Evolutionary conservation across 2,888 invertebrate species (phyloP), one percentile per base, ranked within the genome.

Genomic region (Amblyteles armatorius): DNA sequence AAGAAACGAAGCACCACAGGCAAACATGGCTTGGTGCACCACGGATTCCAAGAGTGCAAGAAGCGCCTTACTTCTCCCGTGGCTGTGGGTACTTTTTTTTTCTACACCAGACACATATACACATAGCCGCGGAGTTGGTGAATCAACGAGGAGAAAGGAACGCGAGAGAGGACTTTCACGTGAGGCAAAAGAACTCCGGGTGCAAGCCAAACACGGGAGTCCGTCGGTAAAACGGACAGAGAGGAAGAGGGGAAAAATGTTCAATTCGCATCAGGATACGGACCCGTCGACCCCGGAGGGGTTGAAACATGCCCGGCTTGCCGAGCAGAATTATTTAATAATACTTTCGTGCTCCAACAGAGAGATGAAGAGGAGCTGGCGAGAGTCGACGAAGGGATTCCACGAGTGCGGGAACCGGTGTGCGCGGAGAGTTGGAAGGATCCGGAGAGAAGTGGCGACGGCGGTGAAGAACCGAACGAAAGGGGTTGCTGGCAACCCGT

Each of bases 311-410:
- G 87, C 78, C 80, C 19, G 72, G 88, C 71, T 87, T 87, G 82
- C 86, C 48, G 83, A 87, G 84, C 79, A 73, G 87, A 88, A 88
- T 88, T 88, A 88, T 88, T 88, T 87, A 87, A 88, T 88, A 88
- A 87, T 88, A 87, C 85, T 79, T 83, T 83, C 72, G 77, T 72
- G 79, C 76, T 63, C 65, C 60, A 2, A 33, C 29, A 63, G 78
- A 77, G 65, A 77, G 84, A 67, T 79, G 50, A 40, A 79, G 71
- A 72, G 77, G 57, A 22, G 78, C 16, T 50, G 55, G 52, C 48
- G 77, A 50, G 55, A 73, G 55, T 63, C 60, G 72, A 5, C 40
- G 73, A 68, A 22, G 67, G 13, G 78, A 73, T 68, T 79, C 26
- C 7, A 72, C 57, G 44, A 68, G 68, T 78, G 44, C 40, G 68